Percentiles rank a stretch among this genome's conserved stretches.
Conservation (phyloP, 2,113 vertebrate genomes). For the Indicator maculatus region DNA sequence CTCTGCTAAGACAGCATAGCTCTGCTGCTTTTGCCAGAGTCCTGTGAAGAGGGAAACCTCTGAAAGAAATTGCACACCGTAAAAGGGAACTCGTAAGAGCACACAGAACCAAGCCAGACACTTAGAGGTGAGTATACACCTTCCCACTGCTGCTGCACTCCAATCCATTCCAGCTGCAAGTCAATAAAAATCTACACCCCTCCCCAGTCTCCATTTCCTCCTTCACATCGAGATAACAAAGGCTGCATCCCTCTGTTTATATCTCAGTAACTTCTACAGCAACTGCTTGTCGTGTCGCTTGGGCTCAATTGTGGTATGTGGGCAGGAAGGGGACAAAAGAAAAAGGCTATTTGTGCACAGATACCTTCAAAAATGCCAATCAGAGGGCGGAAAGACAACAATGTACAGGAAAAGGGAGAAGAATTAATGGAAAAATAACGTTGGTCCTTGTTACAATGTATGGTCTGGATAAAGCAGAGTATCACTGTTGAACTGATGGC, state of each 20-base stretch:
- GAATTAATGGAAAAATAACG: background rate
- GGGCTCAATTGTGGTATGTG: background rate
- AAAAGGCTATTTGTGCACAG: background rate
- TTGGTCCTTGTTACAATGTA: background rate
- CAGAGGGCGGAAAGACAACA: background rate
- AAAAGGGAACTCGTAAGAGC: background rate
- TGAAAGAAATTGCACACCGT: background rate
- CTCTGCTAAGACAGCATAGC: background rate
- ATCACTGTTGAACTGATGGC: background rate
- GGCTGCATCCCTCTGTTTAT: background rate
- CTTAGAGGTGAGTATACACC: conserved; percentile 26
- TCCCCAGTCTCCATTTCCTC: conserved; percentile 28
- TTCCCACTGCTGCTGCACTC: background rate
- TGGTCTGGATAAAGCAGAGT: background rate
- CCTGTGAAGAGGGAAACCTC: conserved; percentile 9
- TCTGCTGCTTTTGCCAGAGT: background rate
- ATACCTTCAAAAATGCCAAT: background rate
- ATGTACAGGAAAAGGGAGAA: conserved; percentile 2
- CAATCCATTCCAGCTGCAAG: conserved; percentile 5
- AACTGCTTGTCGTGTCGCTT: background rate
- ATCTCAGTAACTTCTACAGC: background rate
- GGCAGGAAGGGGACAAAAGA: conserved; percentile 11
- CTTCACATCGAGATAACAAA: background rate
- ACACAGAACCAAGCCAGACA: background rate
- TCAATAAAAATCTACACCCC: background rate